A percentile compares a stretch with the other conserved stretches of the same genome.
Conservation (phyloP, 2,888 invertebrate species). For the Drosophila neutralis region DNA sequence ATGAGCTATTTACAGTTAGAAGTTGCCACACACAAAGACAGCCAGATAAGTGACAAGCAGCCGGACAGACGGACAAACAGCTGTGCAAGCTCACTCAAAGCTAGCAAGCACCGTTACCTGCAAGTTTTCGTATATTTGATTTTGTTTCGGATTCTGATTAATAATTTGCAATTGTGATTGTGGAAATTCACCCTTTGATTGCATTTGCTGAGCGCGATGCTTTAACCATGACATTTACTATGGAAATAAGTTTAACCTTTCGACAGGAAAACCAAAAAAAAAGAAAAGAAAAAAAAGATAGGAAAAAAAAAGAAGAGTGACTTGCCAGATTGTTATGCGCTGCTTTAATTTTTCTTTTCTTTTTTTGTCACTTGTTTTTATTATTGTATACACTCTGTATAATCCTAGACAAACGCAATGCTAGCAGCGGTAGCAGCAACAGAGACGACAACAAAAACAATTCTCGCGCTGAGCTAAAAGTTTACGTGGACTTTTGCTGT, state of each 20-base stretch:
- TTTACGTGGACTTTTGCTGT: slow-evolving; percentile 81
- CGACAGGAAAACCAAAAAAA: slow-evolving; percentile 16
- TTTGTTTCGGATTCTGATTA: slow-evolving; percentile 3
- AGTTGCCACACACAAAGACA: background rate
- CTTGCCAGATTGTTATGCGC: slow-evolving; percentile 31
- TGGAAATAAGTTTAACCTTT: slow-evolving; percentile 12
- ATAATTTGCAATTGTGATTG: slow-evolving; percentile 12
- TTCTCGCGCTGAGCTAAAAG: slow-evolving; percentile 68
- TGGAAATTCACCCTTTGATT: slow-evolving; percentile 10
- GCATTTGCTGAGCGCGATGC: slow-evolving; percentile 23
- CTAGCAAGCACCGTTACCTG: slow-evolving; percentile 8
- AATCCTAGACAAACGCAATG: slow-evolving; percentile 40
- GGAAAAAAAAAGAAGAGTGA: background rate
- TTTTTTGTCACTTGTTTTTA: slow-evolving; percentile 11
- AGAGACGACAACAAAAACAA: slow-evolving; percentile 45
- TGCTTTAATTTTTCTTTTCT: slow-evolving; percentile 5
- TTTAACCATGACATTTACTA: slow-evolving; percentile 29
- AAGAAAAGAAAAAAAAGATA: background rate
- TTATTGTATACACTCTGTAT: slow-evolving; percentile 45
- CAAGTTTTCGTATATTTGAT: slow-evolving; percentile 5
- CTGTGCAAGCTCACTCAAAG: slow-evolving; percentile 17
- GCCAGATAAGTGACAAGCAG: background rate
- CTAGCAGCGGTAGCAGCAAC: slow-evolving; percentile 10
- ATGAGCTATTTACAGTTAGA: background rate
- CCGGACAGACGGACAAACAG: slow-evolving; percentile 1